Base-by-base conservation (phyloP, 2,888 invertebrate genomes). In the Abscondita cerata region DNA sequence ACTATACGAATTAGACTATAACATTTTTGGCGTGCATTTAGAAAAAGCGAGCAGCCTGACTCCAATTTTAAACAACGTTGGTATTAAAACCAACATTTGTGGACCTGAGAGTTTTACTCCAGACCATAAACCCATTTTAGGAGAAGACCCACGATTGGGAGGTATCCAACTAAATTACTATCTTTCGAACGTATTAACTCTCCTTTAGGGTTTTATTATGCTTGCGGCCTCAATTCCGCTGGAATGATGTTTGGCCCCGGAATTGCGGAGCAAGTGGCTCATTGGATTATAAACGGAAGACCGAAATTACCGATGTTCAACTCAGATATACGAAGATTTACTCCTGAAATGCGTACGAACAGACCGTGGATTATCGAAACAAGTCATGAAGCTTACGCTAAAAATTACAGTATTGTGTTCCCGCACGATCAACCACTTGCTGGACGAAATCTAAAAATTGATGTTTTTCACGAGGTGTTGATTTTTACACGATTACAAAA, bases 171-270 rank as follows among this genome's bases (percentile, higher is more conserved):
- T 13, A 40, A 20, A 51, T 44, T 15, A 13, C 44, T 18, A 5
- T 13, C 16, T 13, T 15, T 15, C 9, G 20, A 25, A 12, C 13
- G 15, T 34, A 19, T 11, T 19, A 18, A n/a, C 15, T 40, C 46
- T 9, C 13, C 60, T 68, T 50, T 33, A 80, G 95, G 95, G 11
- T 83, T 95, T 19, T 95, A 88, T 77, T 92, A 95, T 76, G 92
- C 90, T 65, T 93, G 92, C 74, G 96, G 93, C 0, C 95, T 92
- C 80, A 96, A 96, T 77, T 95, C 95, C 1, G 89, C 93, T 0
- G 96, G 96, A 0, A 93, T 96, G 89, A 94, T 94, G 91, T 86
- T 93, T 70, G 92, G 94, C 9, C 93, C 93, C 6, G 96, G 96
- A 0, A 92, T 92, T 69, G 92, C 89, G 0, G 87, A 93, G 74